Evolutionary conservation across 2,113 vertebrate genomes (phyloP).

Genomic region (Colinus virginianus): DNA sequence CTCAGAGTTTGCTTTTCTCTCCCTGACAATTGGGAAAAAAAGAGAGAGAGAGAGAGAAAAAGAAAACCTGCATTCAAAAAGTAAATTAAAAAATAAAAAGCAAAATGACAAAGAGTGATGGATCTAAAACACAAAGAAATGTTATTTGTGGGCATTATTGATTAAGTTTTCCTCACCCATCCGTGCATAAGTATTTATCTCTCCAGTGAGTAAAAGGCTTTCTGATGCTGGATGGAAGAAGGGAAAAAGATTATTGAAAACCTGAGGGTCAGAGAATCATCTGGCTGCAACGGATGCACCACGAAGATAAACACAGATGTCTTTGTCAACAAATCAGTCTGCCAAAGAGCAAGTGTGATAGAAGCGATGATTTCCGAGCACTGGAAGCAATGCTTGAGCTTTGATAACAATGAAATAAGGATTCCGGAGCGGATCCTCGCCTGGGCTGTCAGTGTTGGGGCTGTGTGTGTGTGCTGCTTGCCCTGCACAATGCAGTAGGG

Average conservation of each 20-base stretch:
- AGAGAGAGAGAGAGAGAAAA: too few species aligned
- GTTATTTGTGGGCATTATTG: slow-evolving; percentile 53
- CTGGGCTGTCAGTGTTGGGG: not conserved
- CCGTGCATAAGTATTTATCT: slow-evolving; percentile 49
- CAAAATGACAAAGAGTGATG: not conserved
- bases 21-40: not conserved
- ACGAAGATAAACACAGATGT: slow-evolving; percentile 53
- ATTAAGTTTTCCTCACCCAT: slow-evolving; percentile 51
- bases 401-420: slow-evolving; percentile 37
- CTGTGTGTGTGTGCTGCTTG: not conserved
- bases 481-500: not conserved
- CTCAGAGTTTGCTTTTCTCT: not conserved
- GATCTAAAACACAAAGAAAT: slow-evolving; percentile 32
- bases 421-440: not conserved
- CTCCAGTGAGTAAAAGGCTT: slow-evolving; percentile 34
- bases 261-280: slow-evolving; percentile 60
- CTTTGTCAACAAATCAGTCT: slow-evolving; percentile 30
- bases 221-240: slow-evolving; percentile 39
- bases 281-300: slow-evolving; percentile 36
- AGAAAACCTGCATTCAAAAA: too few species aligned
- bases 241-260: slow-evolving; percentile 67
- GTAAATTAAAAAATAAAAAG: not conserved
- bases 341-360: slow-evolving; percentile 30
- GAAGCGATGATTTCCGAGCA: not conserved
- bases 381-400: not conserved